Percentiles rank a stretch among this genome's conserved stretches.
Evolutionary conservation across 2,888 invertebrate genomes (phyloP).

Genomic region (Phaonia tiefii): DNA sequence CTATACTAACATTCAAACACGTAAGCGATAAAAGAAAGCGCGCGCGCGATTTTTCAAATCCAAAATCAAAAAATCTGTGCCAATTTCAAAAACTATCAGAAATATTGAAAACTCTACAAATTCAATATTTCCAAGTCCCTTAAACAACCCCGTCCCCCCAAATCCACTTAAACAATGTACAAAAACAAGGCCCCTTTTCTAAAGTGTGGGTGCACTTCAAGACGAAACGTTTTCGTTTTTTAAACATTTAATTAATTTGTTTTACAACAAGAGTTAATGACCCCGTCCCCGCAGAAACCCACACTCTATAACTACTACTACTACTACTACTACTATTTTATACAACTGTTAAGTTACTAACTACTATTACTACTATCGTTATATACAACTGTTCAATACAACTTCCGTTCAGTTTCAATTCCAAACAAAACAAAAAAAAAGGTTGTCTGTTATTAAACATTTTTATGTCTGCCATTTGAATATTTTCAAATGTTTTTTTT

Average conservation of each 20-base stretch:
- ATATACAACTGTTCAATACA: slow-evolving; percentile 17
- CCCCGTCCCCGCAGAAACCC: background rate
- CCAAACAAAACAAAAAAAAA: no score
- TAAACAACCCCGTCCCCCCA: no score
- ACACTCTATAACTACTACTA: slow-evolving; percentile 19
- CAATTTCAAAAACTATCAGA: slow-evolving; percentile 71
- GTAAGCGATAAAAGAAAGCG: slow-evolving; percentile 20
- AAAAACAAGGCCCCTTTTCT: background rate
- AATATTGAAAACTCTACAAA: slow-evolving; percentile 13
- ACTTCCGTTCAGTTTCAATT: background rate
- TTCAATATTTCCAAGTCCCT: background rate
- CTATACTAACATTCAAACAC: slow-evolving; percentile 39
- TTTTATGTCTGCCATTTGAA: slow-evolving; percentile 78
- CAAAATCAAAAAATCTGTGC: slow-evolving; percentile 77
- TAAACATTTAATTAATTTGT: background rate
- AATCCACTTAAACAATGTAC: no score
- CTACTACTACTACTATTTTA: slow-evolving; percentile 5
- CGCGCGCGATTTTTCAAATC: no score
- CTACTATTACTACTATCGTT: no score
- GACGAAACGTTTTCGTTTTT: background rate
- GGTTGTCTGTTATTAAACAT: slow-evolving; percentile 80
- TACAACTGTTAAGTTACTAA: slow-evolving; percentile 5
- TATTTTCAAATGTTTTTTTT: slow-evolving; percentile 71
- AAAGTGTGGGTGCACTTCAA: background rate
- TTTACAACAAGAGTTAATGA: no score